Evolutionary conservation across 2,797 vertebrate species (phyloP).

Genomic region (Saguinus oedipus): DNA sequence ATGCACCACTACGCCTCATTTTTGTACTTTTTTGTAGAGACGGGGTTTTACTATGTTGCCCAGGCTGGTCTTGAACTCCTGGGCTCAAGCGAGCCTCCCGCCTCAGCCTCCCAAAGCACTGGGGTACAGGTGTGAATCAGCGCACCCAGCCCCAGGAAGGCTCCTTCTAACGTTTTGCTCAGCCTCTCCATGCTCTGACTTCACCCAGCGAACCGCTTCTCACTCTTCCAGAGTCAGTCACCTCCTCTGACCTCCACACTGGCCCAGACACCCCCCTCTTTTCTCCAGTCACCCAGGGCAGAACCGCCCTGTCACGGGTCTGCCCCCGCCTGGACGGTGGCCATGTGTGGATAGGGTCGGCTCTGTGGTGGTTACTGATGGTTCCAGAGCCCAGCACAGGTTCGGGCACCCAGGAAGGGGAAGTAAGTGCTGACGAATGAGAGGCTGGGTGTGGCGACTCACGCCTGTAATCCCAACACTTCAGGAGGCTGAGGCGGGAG

Average conservation of each 20-base stretch:
- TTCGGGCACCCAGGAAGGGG: no score
- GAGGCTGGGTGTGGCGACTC: no score
- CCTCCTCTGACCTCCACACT: background rate
- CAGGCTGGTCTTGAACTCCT: background rate
- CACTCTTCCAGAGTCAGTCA: background rate
- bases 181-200: background rate
- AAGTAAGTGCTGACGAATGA: background rate
- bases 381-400: background rate
- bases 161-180: background rate
- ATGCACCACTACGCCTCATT: background rate
- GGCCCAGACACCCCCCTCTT: background rate
- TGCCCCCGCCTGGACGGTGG: background rate
- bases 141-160: background rate
- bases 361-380: accelerated
- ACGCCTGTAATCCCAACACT: no score
- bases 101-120: background rate
- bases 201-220: background rate
- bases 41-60: background rate
- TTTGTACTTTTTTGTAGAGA: background rate
- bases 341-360: background rate
- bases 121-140: background rate
- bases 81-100: background rate
- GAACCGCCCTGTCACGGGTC: accelerated
- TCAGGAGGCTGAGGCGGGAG: no score
- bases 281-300: accelerated